Evolutionary conservation across 2,113 vertebrate species (phyloP).

Genomic region (Aptenodytes forsteri): DNA sequence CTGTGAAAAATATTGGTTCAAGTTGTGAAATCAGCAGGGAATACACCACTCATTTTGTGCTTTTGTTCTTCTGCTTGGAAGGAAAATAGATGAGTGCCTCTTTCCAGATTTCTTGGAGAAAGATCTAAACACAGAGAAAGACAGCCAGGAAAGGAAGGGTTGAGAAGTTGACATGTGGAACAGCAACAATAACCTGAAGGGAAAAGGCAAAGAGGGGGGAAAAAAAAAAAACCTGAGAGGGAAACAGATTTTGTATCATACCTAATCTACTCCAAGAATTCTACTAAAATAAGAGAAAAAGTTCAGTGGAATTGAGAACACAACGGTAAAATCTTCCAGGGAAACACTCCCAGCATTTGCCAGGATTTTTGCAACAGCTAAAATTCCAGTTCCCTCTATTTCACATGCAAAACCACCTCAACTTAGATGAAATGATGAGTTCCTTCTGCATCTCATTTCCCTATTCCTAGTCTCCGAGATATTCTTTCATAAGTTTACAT

Average conservation of each 20-base stretch:
- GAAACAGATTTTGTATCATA: background rate
- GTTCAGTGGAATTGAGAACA: background rate
- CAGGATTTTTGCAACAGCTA: background rate
- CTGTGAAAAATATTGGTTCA: background rate
- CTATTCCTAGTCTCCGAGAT: background rate
- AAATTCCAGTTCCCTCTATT: background rate
- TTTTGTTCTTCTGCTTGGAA: conserved; percentile 35
- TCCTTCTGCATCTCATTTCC: background rate
- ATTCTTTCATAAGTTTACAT: background rate
- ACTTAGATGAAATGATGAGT: background rate
- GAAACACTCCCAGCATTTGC: background rate
- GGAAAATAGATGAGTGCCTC: conserved; percentile 2
- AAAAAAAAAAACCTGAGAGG: background rate
- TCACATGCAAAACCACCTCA: background rate
- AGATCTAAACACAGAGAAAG: conserved; percentile 14
- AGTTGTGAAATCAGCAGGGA: conserved; percentile 40
- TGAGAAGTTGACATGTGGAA: background rate
- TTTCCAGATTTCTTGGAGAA: conserved; percentile 38
- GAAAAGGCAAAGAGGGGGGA: background rate
- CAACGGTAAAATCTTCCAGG: background rate
- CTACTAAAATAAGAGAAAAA: background rate
- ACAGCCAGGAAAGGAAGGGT: background rate
- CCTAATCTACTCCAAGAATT: background rate
- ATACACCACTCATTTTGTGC: background rate
- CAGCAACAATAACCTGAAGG: background rate